Evolutionary conservation across 2,113 vertebrate genomes (phyloP).

Genomic region (Ictalurus punctatus): DNA sequence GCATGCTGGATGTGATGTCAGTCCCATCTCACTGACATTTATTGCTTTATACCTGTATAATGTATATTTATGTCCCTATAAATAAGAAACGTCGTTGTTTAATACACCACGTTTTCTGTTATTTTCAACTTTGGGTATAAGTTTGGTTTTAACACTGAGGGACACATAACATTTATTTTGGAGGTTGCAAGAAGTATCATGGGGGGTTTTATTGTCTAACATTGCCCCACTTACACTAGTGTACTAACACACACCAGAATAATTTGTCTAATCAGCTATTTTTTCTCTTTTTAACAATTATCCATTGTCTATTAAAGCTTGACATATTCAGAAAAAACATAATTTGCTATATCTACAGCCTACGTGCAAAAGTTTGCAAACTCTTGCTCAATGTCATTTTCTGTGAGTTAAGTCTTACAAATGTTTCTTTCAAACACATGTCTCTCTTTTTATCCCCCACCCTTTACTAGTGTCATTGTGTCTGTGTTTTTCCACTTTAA

Average conservation of each 20-base stretch:
- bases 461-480: not conserved
- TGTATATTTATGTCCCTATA: not conserved
- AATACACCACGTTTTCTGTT: not conserved
- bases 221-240: not conserved
- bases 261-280: not conserved
- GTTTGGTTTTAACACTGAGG: not conserved
- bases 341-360: not conserved
- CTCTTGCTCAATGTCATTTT: not conserved
- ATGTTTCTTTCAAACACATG: not conserved
- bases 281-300: not conserved
- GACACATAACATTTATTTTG: constrained; percentile 1
- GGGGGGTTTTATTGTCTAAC: not conserved
- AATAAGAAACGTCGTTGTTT: not conserved
- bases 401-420: not conserved
- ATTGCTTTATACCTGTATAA: not conserved
- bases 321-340: not conserved
- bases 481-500: constrained; percentile 10
- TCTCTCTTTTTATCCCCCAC: not conserved
- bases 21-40: not conserved
- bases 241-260: not conserved
- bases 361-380: not conserved
- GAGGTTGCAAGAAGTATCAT: not conserved
- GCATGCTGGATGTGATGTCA: not conserved
- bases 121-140: not conserved
- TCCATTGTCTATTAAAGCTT: not conserved